Evolutionary conservation across 1,140 invertebrate genomes (phyloP), one percentile per base, ranked within the genome.

Genomic region (Leptopilina boulardi): DNA sequence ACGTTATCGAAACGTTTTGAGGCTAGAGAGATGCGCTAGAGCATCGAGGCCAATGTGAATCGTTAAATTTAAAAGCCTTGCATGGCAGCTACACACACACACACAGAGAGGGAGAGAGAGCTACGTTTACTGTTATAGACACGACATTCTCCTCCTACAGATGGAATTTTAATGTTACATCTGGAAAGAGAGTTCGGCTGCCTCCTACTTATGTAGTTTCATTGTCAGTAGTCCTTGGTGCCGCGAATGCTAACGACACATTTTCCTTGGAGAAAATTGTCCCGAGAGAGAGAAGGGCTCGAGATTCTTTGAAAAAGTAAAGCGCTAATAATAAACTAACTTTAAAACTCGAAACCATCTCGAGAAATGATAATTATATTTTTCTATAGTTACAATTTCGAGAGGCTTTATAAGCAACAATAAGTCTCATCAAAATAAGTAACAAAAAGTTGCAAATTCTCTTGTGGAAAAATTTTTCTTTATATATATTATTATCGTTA

Each of bases 11-110:
- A 34, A 42, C 66, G 66, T 73, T 71, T 30, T 30, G 38, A 73
- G 44, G 54, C 42, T 13, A 30, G 59, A n/a, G n/a, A n/a, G n/a
- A n/a, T n/a, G n/a, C 10, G 56, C 11, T 3, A n/a, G 23, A 10
- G 70, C 41, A 79, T 44, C 56, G 38, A 47, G 74, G 74, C 51
- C 77, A 76, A 66, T 73, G 77, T 54, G 56, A 41, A 41, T n/a
- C 71, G 72, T 79, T 76, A 79, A 76, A 79, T 79, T 79, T 79
- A 56, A 79, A 47, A 70, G 73, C 59, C 51, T 70, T 70, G 26
- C 73, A 30, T n/a, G 13, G 59, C 13, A 23, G 59, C 11, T 66
- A 66, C 26, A n/a, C n/a, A n/a, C n/a, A n/a, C n/a, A n/a, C n/a
- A n/a, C n/a, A n/a, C n/a, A n/a, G n/a, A n/a, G n/a, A n/a, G n/a